Base-by-base conservation (phyloP, 92 coral and sea anemone species). In the Metridium senile region DNA sequence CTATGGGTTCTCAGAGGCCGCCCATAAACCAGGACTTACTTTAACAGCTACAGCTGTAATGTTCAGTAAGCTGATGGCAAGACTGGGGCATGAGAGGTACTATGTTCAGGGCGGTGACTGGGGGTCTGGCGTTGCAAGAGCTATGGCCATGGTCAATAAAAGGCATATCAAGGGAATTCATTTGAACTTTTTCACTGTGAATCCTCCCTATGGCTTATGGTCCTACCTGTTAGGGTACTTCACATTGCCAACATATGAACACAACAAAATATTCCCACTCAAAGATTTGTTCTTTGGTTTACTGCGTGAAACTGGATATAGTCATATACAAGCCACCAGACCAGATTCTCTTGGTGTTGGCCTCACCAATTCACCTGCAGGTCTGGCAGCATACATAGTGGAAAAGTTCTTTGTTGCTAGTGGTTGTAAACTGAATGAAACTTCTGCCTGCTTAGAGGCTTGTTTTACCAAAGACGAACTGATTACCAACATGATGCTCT, bases 31-130 rank as follows among this genome's bases (percentile, higher is more conserved):
- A 10, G 98, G 94, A 6, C 83, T 94, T 71, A 82, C 79, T 25
- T 3, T 83, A 6, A 13, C 71, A 19, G 84, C 73, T 21, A 91
- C 91, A 0, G 97, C 97, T 9, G 82, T 90, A 18, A 76, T 94
- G 61, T 94, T 94, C 74, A 58, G 65, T 26, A 86, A 91, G 75
- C 85, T 94, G 7, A 94, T 94, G 98, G 86, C 80, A 10, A 83
- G 89, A 32, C 93, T 94, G 26, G 92, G 90, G 7, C 76, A 78
- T 27, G 58, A 64, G 31, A 77, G 86, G 8, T 17, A 17, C 73
- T 94, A 89, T 76, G 82, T 91, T 16, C 98, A 94, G 75, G 98
- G 98, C 2, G 98, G 98, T 33, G 97, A 94, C 70, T 94, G 94
- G 93, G 98, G 98, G 0, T 77, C 97, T 13, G 34, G 43, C 0